A percentile compares a stretch with the other conserved stretches of the same genome.
Evolutionary conservation across 2,113 vertebrate genomes (phyloP).

Genomic region (Lepus americanus): DNA sequence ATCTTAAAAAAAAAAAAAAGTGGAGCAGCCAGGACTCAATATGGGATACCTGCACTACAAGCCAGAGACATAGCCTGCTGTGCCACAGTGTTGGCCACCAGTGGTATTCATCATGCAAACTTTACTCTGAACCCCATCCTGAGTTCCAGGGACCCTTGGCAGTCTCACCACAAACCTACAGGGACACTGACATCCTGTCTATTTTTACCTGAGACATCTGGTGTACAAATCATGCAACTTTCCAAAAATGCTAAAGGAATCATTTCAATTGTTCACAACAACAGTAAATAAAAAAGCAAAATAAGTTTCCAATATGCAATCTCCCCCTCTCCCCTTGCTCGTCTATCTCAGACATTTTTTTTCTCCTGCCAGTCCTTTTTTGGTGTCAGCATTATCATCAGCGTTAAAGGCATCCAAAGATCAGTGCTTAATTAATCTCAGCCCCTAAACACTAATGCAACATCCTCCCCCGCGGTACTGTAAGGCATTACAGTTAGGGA

Average conservation of each 20-base stretch:
- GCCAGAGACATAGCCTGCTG: too few species aligned
- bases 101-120: neutral
- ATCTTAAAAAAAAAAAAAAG: too few species aligned
- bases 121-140: neutral
- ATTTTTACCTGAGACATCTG: neutral
- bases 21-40: too few species aligned
- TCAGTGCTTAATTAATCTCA: neutral
- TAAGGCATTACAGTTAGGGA: neutral
- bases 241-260: neutral
- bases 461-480: accelerated
- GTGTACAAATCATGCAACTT: neutral
- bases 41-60: too few species aligned
- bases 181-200: neutral
- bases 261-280: neutral
- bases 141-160: neutral
- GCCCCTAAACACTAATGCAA: neutral
- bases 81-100: too few species aligned
- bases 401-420: neutral
- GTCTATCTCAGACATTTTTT: neutral
- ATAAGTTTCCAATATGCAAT: too few species aligned
- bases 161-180: neutral
- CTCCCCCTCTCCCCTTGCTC: neutral
- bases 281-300: neutral
- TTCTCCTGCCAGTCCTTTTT: neutral
- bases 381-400: neutral